phyloP scores from a whole-genome alignment of 2,888 invertebrate species.

The Acrobasis consociella region DNA sequence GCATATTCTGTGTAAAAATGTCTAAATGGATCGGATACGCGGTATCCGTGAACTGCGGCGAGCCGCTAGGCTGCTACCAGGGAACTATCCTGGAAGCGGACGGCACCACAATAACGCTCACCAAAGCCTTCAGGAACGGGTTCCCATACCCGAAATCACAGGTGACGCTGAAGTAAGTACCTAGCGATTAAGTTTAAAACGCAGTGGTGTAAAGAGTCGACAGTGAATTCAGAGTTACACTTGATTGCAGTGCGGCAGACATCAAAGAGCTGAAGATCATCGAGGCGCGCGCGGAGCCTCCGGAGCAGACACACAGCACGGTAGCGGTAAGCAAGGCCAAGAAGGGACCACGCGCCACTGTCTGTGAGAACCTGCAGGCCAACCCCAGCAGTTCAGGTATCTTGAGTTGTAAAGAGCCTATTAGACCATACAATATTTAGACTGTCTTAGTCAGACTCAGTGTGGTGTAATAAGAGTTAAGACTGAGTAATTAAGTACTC shows the following conservation, averaged over 20 bases:
- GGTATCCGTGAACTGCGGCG: conserved; percentile 92
- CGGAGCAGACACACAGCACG: conserved; percentile 65
- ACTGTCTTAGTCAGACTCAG: no score
- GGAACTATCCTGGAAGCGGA: conserved; percentile 89
- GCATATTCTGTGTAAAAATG: conserved; percentile 52
- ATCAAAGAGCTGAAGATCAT: conserved; percentile 90
- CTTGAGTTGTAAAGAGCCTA: no score
- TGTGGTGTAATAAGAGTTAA: no score
- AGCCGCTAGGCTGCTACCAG: conserved; percentile 90
- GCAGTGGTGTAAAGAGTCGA: neutral
- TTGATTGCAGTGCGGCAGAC: conserved; percentile 84
- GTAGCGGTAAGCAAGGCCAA: conserved; percentile 64
- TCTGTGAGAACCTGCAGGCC: conserved; percentile 69
- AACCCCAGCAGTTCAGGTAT: conserved; percentile 57
- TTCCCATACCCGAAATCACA: conserved; percentile 76
- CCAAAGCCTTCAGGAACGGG: conserved; percentile 93
- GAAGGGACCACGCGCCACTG: conserved; percentile 61
- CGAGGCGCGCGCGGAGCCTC: conserved; percentile 78
- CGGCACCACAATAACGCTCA: conserved; percentile 87
- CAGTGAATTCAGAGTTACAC: neutral
- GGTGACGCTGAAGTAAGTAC: conserved; percentile 74
- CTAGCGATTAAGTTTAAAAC: neutral
- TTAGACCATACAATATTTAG: no score
- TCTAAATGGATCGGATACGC: conserved; percentile 89
- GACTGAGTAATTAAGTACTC: no score